A percentile compares a stretch with the other conserved stretches of the same genome.
phyloP scores from a whole-genome alignment of 2,888 invertebrate genomes.

The Megastigmus dorsalis region DNA sequence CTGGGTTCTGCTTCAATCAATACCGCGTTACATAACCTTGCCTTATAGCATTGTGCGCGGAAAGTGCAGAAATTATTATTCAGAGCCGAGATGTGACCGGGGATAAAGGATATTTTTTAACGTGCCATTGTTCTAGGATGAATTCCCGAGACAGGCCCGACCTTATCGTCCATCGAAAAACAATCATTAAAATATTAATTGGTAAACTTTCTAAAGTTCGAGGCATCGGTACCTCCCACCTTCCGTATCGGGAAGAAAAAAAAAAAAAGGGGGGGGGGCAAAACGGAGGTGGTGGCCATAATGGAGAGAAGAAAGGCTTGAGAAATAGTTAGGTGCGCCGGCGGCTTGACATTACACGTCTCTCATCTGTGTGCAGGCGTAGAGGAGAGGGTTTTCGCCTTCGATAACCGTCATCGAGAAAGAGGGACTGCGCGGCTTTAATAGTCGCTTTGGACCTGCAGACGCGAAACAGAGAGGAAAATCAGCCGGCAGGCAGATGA shows the following conservation, averaged over 20 bases:
- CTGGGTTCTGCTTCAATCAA: too few species aligned
- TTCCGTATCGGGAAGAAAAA: not conserved
- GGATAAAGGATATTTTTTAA: not conserved
- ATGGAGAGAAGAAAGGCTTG: slow-evolving; percentile 44
- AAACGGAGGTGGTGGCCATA: not conserved
- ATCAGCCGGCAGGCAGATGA: slow-evolving; percentile 7
- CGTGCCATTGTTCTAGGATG: not conserved
- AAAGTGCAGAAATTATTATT: not conserved
- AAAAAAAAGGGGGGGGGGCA: slow-evolving; percentile 11
- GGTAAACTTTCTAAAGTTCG: slow-evolving; percentile 22
- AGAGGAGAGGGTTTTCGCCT: slow-evolving; percentile 9
- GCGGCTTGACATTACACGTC: not conserved
- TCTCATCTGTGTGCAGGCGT: not conserved
- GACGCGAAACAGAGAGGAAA: not conserved
- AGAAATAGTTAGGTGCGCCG: slow-evolving; percentile 43
- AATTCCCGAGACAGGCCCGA: not conserved
- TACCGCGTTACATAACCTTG: not conserved
- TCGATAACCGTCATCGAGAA: slow-evolving; percentile 35
- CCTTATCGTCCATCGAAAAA: not conserved
- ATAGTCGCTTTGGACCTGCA: not conserved
- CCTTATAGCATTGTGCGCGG: too few species aligned
- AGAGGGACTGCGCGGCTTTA: not conserved
- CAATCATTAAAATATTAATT: slow-evolving; percentile 28
- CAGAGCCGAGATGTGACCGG: not conserved
- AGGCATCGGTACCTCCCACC: not conserved